phyloP scores from a whole-genome alignment of 2,113 vertebrate genomes.

The Aplodontia rufa region DNA sequence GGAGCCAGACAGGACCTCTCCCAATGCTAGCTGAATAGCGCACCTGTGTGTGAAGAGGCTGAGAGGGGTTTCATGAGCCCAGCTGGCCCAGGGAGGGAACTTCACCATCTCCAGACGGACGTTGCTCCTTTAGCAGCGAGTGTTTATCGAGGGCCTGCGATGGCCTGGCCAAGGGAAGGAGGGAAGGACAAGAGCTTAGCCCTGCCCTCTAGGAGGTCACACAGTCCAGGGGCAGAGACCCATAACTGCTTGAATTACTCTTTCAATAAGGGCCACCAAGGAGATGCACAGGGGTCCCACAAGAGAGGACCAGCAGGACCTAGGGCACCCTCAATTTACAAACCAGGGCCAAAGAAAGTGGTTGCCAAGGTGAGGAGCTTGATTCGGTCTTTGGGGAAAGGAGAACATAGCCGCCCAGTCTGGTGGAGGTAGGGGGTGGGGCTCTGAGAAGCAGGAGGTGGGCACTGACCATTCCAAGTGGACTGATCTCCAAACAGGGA shows the following conservation, averaged over 20 bases:
- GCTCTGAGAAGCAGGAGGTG: background rate
- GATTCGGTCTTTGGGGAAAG: background rate
- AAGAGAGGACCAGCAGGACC: background rate
- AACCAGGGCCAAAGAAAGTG: background rate
- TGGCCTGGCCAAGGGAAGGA: background rate
- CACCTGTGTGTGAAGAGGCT: accelerated
- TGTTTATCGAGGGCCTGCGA: background rate
- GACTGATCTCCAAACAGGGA: background rate
- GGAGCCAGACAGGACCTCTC: background rate
- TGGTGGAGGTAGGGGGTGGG: background rate
- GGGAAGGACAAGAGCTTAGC: background rate
- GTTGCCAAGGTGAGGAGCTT: background rate
- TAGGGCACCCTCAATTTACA: background rate
- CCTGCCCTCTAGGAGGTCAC: background rate
- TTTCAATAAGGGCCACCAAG: background rate
- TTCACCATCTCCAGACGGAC: background rate
- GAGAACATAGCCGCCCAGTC: background rate
- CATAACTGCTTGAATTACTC: background rate
- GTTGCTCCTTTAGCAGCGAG: background rate
- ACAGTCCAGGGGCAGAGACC: background rate
- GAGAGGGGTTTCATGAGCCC: background rate
- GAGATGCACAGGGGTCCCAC: background rate
- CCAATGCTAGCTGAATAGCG: background rate
- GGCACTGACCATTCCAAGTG: background rate
- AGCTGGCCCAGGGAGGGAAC: too few species aligned